These are phyloP conservation scores for Enoplosus armatus DNA, from an alignment of 2,797 vertebrate species.

Conservation along the genomic window DNA sequence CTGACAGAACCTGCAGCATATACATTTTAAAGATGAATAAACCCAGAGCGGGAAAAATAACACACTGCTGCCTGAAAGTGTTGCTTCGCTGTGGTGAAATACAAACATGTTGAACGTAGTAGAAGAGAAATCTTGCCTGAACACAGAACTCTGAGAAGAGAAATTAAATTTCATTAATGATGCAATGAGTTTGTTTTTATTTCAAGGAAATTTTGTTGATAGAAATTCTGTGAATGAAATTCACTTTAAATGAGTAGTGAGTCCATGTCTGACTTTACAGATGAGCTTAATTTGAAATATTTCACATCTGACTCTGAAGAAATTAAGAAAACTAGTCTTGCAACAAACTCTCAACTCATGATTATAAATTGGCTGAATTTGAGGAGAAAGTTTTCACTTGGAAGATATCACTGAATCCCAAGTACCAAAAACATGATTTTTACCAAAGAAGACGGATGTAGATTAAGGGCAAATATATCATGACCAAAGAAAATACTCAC, in stretches of 20 bases:
- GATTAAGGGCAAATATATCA: not conserved
- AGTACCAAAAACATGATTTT: not conserved
- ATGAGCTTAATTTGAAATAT: not conserved
- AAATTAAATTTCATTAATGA: conserved; percentile 1
- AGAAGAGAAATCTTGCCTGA: not conserved
- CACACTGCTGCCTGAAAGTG: not conserved
- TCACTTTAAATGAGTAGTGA: not conserved
- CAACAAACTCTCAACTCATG: not conserved
- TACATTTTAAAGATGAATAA: conserved; percentile 43
- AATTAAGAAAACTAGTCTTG: not conserved
- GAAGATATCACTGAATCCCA: not conserved
- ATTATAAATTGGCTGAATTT: not conserved
- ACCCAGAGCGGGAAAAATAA: conserved; percentile 18
- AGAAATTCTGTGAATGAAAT: not conserved
- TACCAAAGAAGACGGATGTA: not conserved
- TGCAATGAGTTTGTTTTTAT: not conserved
- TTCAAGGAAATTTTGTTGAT: conserved; percentile 5
- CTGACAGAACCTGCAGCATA: conserved; percentile 36
- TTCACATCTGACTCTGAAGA: not conserved
- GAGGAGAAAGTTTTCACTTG: not conserved
- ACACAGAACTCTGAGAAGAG: not conserved
- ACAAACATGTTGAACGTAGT: not conserved
- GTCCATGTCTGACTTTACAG: not conserved
- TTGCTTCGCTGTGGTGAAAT: conserved; percentile 1
- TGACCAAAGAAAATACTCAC: not conserved